These are phyloP conservation scores for Ellobium chinense DNA, from an alignment of 2,888 invertebrate genomes.

Conservation along the genomic window DNA sequence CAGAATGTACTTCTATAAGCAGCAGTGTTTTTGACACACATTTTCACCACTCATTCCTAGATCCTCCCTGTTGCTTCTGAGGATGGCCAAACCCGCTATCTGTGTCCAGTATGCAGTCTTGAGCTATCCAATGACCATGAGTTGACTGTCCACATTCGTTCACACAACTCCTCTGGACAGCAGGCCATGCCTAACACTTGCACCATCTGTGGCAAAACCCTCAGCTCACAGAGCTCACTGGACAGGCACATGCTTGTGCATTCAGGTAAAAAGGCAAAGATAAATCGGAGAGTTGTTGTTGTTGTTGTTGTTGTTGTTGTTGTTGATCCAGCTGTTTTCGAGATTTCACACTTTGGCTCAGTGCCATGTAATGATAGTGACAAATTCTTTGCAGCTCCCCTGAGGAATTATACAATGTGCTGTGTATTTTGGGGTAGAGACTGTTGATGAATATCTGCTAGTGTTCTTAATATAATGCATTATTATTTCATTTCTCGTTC, in stretches of 20 bases:
- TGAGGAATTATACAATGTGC: neutral
- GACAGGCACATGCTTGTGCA: constrained; percentile 90
- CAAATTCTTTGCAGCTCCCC: neutral
- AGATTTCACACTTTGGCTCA: neutral
- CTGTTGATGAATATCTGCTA: too few species aligned
- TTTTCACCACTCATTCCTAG: constrained; percentile 55
- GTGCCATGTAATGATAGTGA: neutral
- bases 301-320: too few species aligned
- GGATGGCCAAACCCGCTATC: constrained; percentile 77
- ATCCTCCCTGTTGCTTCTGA: constrained; percentile 72
- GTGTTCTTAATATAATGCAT: too few species aligned
- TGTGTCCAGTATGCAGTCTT: constrained; percentile 85
- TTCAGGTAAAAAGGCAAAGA: constrained; percentile 81
- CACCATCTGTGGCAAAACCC: constrained; percentile 84
- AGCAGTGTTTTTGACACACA: too few species aligned
- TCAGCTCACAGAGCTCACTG: constrained; percentile 88
- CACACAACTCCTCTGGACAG: constrained; percentile 73
- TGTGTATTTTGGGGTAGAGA: too few species aligned
- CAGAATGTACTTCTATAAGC: too few species aligned
- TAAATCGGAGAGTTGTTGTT: too few species aligned
- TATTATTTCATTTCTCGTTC: too few species aligned
- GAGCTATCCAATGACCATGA: constrained; percentile 84
- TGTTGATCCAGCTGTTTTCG: too few species aligned
- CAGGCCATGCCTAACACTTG: constrained; percentile 80
- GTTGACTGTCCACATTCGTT: constrained; percentile 85